Conservation (phyloP, 2,888 invertebrate genomes). For the Vanessa cardui region DNA sequence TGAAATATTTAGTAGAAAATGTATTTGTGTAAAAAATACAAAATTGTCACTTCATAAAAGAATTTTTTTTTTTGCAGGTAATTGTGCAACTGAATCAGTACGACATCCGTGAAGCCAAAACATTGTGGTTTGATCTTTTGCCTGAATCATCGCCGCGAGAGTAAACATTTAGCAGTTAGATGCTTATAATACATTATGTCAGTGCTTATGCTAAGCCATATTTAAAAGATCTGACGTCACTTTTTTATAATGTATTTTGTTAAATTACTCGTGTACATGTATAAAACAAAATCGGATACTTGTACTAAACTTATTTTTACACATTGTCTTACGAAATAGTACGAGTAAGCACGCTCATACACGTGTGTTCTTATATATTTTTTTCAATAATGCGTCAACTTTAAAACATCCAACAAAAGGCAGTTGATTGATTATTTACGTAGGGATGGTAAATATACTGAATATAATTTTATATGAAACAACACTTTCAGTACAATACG, state of each 20-base stretch:
- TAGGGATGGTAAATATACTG: too few relatives aligned
- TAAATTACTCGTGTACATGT: neutral
- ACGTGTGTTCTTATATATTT: too few relatives aligned
- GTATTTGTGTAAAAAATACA: too few relatives aligned
- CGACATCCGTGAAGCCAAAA: conserved; percentile 86
- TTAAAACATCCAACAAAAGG: too few relatives aligned
- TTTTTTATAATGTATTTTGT: neutral
- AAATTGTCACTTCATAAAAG: neutral
- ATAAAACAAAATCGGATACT: neutral
- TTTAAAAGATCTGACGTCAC: conserved; percentile 27
- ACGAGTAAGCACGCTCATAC: too few relatives aligned
- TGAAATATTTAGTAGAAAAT: too few relatives aligned
- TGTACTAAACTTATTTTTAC: too few relatives aligned
- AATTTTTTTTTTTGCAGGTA: conserved; percentile 73
- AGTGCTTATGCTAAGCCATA: conserved; percentile 24
- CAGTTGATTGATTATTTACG: too few relatives aligned
- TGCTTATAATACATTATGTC: conserved; percentile 15
- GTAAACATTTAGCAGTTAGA: conserved; percentile 44
- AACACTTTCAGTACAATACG: too few relatives aligned
- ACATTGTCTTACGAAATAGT: too few relatives aligned
- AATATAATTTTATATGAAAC: too few relatives aligned
- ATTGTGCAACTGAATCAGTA: conserved; percentile 85
- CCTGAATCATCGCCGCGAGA: conserved; percentile 79
- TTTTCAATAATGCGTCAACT: too few relatives aligned
- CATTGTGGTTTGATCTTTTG: conserved; percentile 88